These are phyloP conservation scores for Coleophora flavipennella DNA, from an alignment of 2,888 invertebrate species.

Conservation along the genomic window DNA sequence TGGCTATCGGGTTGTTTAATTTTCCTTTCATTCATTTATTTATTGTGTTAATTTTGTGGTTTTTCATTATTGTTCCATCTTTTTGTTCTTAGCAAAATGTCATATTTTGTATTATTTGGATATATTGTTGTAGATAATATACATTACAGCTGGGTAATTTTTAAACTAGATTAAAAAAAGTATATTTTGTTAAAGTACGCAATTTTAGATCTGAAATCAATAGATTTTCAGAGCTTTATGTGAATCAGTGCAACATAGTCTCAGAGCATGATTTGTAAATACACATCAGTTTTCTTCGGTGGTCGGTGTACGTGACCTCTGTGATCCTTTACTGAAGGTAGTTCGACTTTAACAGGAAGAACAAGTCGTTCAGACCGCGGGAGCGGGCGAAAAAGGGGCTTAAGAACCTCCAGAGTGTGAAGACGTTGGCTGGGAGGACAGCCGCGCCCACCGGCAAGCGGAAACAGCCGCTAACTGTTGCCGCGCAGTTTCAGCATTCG, in stretches of 20 bases:
- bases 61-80: slow-evolving; percentile 3
- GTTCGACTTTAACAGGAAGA: slow-evolving; percentile 77
- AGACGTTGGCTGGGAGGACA: slow-evolving; percentile 87
- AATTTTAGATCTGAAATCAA: not conserved
- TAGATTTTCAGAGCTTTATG: not conserved
- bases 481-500: slow-evolving; percentile 95
- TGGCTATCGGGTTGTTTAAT: slow-evolving; percentile 46
- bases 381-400: slow-evolving; percentile 89
- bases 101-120: not conserved
- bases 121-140: not conserved
- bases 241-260: not conserved
- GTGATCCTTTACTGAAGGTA: not conserved
- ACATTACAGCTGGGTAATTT: not conserved
- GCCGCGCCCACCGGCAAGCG: slow-evolving; percentile 76
- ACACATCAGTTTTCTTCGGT: slow-evolving; percentile 9
- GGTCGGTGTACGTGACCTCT: slow-evolving; percentile 8
- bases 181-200: too few species aligned
- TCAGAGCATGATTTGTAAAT: too few species aligned
- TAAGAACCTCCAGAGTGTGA: slow-evolving; percentile 92
- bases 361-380: slow-evolving; percentile 92
- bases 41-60: slow-evolving; percentile 29
- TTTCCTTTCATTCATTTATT: slow-evolving; percentile 38
- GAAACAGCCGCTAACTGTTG: slow-evolving; percentile 93
- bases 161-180: not conserved
- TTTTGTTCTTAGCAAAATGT: slow-evolving; percentile 3